Conservation (phyloP, 2,113 vertebrate genomes). For the Gnathonemus echidnorhynchus region DNA sequence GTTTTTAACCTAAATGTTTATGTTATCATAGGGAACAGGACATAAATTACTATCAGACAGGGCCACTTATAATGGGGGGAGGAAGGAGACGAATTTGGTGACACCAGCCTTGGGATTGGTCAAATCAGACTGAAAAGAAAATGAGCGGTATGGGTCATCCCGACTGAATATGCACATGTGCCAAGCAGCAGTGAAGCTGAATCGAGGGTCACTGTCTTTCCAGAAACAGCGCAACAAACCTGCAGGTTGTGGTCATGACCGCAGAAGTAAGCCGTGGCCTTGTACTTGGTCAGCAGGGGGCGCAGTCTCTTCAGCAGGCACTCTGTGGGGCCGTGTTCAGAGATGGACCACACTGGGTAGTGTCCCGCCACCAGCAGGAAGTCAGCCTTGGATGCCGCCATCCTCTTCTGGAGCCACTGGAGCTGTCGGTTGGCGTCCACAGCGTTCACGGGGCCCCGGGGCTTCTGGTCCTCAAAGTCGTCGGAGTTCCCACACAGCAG, state of each 20-base stretch:
- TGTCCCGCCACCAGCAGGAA: constrained; percentile 81
- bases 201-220: not conserved
- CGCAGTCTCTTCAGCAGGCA: constrained; percentile 68
- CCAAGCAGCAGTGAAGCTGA: not conserved
- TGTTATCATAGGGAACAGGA: not conserved
- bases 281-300: constrained; percentile 67
- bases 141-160: not conserved
- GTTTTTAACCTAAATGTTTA: not conserved
- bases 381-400: constrained; percentile 66
- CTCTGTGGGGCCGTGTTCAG: constrained; percentile 75
- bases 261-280: constrained; percentile 75
- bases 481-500: constrained; percentile 75
- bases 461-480: constrained; percentile 62
- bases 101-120: not conserved
- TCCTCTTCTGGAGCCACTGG: constrained; percentile 68
- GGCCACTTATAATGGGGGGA: not conserved
- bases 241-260: constrained; percentile 90
- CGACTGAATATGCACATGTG: not conserved
- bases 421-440: constrained; percentile 64
- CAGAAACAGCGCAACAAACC: constrained; percentile 44
- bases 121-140: not conserved
- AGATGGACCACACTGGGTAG: constrained; percentile 86
- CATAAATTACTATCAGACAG: not conserved
- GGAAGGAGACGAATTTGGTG: not conserved
- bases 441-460: constrained; percentile 40